A percentile compares a stretch with the other conserved stretches of the same genome.
phyloP scores from a whole-genome alignment of 2,797 vertebrate genomes.

The Oreonectes daqikongensis region DNA sequence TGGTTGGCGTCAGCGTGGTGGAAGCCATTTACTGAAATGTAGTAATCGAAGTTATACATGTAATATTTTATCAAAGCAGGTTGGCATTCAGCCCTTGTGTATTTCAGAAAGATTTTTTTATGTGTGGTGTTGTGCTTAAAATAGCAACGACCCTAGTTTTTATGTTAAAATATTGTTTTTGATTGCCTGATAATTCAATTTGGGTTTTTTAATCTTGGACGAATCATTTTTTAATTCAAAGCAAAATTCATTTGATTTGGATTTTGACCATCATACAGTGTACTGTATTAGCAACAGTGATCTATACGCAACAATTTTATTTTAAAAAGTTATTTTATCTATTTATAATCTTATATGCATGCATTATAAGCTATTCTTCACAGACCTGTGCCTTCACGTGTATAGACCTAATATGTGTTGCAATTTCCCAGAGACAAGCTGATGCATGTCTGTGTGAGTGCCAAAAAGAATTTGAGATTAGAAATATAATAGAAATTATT shows the following conservation, averaged over 20 bases:
- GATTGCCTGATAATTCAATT: neutral
- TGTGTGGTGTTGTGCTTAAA: neutral
- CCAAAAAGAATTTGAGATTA: neutral
- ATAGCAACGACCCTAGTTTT: neutral
- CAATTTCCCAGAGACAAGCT: neutral
- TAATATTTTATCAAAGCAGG: conserved; percentile 15
- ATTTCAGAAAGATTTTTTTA: neutral
- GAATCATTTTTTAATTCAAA: neutral
- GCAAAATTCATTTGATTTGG: neutral
- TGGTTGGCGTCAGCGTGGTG: conserved; percentile 21
- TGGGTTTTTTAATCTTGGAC: conserved; percentile 1
- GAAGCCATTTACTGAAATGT: conserved; percentile 30
- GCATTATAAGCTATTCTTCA: neutral
- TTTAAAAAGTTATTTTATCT: neutral
- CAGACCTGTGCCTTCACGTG: neutral
- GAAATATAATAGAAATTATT: neutral
- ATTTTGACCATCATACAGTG: neutral
- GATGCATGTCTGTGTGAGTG: neutral
- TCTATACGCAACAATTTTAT: neutral
- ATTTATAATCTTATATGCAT: neutral
- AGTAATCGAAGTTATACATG: conserved; percentile 22
- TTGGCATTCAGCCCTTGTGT: conserved; percentile 1
- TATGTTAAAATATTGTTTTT: neutral
- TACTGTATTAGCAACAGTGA: neutral
- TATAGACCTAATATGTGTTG: neutral